These are phyloP conservation scores for Anthonomus grandis DNA, from an alignment of 1,140 invertebrate species.

Conservation along the genomic window DNA sequence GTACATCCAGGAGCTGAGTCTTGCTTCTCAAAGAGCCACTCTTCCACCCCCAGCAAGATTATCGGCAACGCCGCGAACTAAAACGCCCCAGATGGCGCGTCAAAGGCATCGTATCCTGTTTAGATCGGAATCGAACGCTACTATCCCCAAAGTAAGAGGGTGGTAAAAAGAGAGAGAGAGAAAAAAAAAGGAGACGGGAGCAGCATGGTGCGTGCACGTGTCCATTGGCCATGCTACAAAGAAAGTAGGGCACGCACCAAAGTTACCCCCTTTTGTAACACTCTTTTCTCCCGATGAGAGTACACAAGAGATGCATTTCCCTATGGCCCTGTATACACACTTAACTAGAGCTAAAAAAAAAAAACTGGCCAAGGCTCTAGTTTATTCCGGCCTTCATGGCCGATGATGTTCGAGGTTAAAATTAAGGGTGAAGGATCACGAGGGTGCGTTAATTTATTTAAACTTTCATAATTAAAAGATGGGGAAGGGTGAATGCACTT, in stretches of 20 bases:
- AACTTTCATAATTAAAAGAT: neutral
- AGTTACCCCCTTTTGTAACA: slow-evolving; percentile 5
- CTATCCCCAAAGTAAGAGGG: no score
- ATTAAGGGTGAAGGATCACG: neutral
- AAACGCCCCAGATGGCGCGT: no score
- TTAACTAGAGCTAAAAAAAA: neutral
- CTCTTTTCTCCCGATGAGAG: neutral
- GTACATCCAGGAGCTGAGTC: no score
- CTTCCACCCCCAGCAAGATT: no score
- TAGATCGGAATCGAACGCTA: no score
- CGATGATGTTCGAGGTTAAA: neutral
- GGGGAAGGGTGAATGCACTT: neutral
- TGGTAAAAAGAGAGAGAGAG: no score
- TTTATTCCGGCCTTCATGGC: no score
- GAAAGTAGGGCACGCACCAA: slow-evolving; percentile 3
- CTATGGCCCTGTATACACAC: neutral
- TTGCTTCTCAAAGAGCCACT: no score
- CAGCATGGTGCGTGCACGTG: neutral
- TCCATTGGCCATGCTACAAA: neutral
- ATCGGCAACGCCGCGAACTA: no score
- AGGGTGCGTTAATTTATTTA: no score
- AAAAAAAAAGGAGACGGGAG: no score
- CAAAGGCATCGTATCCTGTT: no score
- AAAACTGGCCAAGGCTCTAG: neutral
- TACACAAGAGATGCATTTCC: neutral